These are phyloP conservation scores for Thyatira batis DNA, from an alignment of 2,888 invertebrate species.

Conservation along the genomic window DNA sequence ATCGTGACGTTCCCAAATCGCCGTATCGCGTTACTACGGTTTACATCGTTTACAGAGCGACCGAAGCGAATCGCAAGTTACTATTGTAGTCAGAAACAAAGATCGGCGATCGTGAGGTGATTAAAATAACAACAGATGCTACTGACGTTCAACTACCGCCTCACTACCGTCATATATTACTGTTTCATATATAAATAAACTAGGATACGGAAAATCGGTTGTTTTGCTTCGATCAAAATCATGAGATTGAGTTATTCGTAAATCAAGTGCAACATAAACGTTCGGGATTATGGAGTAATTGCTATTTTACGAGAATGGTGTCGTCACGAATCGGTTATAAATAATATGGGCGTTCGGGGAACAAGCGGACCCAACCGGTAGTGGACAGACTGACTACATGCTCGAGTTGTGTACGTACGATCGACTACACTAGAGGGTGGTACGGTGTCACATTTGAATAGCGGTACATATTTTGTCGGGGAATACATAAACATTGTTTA, in stretches of 20 bases:
- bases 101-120: neutral
- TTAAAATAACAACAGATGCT: slow-evolving; percentile 4
- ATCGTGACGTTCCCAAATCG: neutral
- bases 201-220: neutral
- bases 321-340: slow-evolving; percentile 13
- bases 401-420: slow-evolving; percentile 24
- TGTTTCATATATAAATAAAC: neutral
- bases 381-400: slow-evolving; percentile 41
- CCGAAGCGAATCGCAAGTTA: neutral
- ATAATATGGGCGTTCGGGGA: slow-evolving; percentile 27
- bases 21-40: neutral
- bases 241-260: slow-evolving; percentile 38
- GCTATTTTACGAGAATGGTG: neutral
- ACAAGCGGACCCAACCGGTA: slow-evolving; percentile 44
- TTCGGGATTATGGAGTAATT: slow-evolving; percentile 8
- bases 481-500: slow-evolving; percentile 7
- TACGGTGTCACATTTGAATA: slow-evolving; percentile 8
- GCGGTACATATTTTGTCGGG: slow-evolving; percentile 11
- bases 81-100: neutral
- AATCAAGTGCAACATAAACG: slow-evolving; percentile 38
- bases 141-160: slow-evolving; percentile 3
- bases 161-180: neutral
- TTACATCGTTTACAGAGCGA: neutral
- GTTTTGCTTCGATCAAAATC: slow-evolving; percentile 2
- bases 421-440: slow-evolving; percentile 38